Base-by-base conservation (phyloP, 1,140 invertebrate genomes). In the Muscidifurax raptorellus region DNA sequence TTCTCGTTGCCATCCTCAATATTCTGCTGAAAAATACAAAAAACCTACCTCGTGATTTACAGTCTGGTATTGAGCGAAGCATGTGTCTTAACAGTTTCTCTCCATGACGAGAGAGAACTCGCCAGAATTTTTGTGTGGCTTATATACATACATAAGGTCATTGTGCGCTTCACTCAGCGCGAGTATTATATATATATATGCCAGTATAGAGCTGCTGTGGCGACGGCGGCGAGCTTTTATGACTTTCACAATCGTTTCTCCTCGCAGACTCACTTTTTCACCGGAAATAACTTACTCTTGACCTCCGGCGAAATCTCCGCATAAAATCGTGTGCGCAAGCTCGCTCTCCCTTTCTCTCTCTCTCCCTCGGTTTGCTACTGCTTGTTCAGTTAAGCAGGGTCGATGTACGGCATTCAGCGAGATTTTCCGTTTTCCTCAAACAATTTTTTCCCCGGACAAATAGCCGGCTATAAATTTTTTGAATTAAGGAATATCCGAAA, bases 251-350 rank as follows among this genome's bases (percentile, higher is more conserved):
- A 78, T 78, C 47, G 76, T 22, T 64, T 25, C 15, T 30, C 52
- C 28, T 32, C 44, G n/a, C 44, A 28, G 12, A 32, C 71, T 7
- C 15, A 59, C 9, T 76, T 76, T 78, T 78, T 64, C 76, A 30
- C 25, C 28, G 47, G 27, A 78, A 78, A 78, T 78, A 78, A 78
- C 47, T 78, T 78, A 78, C 76, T 78, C 76, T 78, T 78, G 76
- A 78, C 76, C 76, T 64, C 76, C 18, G 76, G 71, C 32, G 32
- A 74, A 74, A 74, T 74, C 15, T 36, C 32, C 71, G 30, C 69
- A 72, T 72, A 72, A 72, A 72, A 13, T 30, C 32, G 71, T 28
- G 22, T 28, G 66, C 27, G 25, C 52, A 59, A 18, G 52, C 15
- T 59, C 18, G 22, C 22, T 59, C 52, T 59, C 52, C 52, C 52